Base-by-base conservation (phyloP, 2,888 invertebrate species). In the Leptinotarsa tumamoca region DNA sequence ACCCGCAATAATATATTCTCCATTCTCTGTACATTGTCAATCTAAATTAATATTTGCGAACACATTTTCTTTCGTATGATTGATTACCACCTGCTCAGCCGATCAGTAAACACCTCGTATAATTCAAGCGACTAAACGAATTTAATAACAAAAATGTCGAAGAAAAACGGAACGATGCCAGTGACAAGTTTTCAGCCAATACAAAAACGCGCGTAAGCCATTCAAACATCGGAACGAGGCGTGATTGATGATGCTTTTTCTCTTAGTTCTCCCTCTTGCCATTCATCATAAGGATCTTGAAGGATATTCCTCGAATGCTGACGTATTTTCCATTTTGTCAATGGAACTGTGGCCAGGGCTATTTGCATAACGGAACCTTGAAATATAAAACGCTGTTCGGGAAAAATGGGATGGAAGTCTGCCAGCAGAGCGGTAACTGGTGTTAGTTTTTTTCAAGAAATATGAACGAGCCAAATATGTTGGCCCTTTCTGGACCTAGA, bases 261-360 rank as follows among this genome's bases (percentile, higher is more conserved):
- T 63, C n/a, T 63, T 18, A 63, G 63, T 10, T 18, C 63, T 7
- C 2, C 14, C 18, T 43, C 61, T 27, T n/a, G 17, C 33, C 27
- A 63, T 63, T 43, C 63, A 63, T 63, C 63, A 63, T 63, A 63
- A 63, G 63, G 43, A 43, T 63, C 63, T 63, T 43, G 63, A 63
- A 63, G 63, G 7, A 63, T 27, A 63, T 63, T 63, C n/a, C 10
- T 5, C 43, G 17, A 63, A 33, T 63, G 43, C 63, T 43, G 17
- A 7, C 43, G 33, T n/a, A 63, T 63, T 63, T 63, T 63, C 33
- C 43, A 43, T 63, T 33, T 18, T 63, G 63, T 63, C 63, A 43
- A 33, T 33, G 33, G 63, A 33, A 43, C 33, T 63, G 17, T 21
- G 17, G n/a, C 2, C 18, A 3, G 17, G 7, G 43, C n/a, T 10